A percentile compares a stretch with the other conserved stretches of the same genome.
These are phyloP conservation scores for Spizaetus ornatus DNA, from an alignment of 2,113 vertebrate genomes.

Conservation along the genomic window DNA sequence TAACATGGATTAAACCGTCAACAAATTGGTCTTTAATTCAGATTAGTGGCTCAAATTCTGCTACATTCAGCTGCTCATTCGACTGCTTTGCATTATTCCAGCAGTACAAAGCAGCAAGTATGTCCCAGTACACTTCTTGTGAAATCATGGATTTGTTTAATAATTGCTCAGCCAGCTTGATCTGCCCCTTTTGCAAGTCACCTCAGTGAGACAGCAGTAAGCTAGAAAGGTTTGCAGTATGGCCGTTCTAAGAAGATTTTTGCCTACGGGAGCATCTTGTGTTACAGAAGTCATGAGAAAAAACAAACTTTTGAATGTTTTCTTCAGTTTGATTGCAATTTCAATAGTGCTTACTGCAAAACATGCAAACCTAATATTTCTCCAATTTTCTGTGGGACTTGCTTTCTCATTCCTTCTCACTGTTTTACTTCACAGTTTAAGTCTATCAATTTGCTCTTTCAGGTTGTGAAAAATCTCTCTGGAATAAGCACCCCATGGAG, in stretches of 20 bases:
- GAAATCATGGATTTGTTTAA: background rate
- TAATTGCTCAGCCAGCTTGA: background rate
- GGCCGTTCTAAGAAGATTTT: background rate
- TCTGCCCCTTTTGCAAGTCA: background rate
- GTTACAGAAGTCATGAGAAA: background rate
- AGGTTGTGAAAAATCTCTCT: slow-evolving; percentile 14
- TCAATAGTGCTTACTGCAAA: background rate
- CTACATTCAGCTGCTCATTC: background rate
- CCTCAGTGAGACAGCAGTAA: background rate
- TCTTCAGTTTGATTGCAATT: background rate
- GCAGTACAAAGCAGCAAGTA: background rate
- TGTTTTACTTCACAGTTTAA: background rate
- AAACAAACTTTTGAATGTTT: background rate
- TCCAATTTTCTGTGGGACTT: background rate
- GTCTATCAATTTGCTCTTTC: background rate
- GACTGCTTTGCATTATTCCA: background rate
- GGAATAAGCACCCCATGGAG: slow-evolving; percentile 33
- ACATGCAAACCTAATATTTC: background rate
- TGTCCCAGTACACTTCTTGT: background rate
- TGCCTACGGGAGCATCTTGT: background rate
- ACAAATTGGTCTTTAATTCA: background rate
- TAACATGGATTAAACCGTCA: background rate
- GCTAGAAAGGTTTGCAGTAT: background rate
- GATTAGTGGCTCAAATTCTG: background rate
- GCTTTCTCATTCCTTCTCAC: background rate